Conservation (phyloP, 1,140 invertebrate genomes). For the Trichoplusia ni region DNA sequence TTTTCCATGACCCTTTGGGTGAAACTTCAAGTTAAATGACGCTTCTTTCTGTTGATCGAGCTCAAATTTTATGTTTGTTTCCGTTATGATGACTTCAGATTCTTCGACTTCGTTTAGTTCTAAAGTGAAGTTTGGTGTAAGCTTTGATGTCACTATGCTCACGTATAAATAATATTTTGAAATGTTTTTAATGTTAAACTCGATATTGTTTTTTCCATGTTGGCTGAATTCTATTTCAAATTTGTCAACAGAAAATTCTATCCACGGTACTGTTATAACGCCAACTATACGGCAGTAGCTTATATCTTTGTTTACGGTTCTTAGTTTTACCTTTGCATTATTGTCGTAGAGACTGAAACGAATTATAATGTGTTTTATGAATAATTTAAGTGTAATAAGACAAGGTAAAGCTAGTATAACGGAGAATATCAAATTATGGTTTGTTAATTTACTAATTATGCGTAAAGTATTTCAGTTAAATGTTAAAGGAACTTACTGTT, state of each 20-base stretch:
- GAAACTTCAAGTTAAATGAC: conserved; percentile 59
- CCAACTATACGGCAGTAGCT: conserved; percentile 66
- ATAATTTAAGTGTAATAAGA: no score
- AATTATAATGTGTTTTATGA: no score
- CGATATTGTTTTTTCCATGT: conserved; percentile 49
- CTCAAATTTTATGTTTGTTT: conserved; percentile 68
- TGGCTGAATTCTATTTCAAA: conserved; percentile 62
- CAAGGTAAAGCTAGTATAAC: conserved; percentile 2
- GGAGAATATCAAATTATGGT: no score
- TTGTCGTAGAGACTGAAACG: conserved; percentile 62
- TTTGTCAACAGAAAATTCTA: conserved; percentile 64
- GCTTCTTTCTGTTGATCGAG: conserved; percentile 46
- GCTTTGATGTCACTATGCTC: conserved; percentile 62
- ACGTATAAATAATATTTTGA: conserved; percentile 66
- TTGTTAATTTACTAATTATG: conserved; percentile 1
- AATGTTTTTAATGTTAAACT: conserved; percentile 69
- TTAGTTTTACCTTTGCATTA: conserved; percentile 65
- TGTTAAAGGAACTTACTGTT: conserved; percentile 56
- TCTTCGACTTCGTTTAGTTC: conserved; percentile 50
- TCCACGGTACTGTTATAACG: conserved; percentile 68
- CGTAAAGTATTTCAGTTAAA: not conserved
- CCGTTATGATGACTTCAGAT: conserved; percentile 42
- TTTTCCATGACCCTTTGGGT: conserved; percentile 63
- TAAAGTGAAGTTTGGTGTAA: conserved; percentile 61
- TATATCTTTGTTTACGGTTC: conserved; percentile 64